Evolutionary conservation across 1,140 invertebrate species (phyloP), one percentile per base, ranked within the genome.

Genomic region (Drosophila bifasciata): DNA sequence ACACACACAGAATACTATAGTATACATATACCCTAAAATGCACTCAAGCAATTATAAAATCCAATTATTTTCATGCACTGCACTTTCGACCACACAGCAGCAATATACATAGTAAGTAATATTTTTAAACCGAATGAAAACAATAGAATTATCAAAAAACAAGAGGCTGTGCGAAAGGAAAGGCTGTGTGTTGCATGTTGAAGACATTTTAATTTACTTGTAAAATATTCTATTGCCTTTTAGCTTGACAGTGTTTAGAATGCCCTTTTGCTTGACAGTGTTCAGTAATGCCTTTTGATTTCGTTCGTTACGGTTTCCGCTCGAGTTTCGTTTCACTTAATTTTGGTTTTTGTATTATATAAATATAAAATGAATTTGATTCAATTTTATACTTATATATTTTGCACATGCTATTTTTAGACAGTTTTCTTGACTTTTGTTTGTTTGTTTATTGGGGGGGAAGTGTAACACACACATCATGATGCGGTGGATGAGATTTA

Each of bases 341-440:
- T 25, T 28, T 48, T 23, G 43, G 19, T 13, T 58, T 13, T 58
- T 23, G 19, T 41, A 8, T 41, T 67, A 40, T 36, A 53, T 43
- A 23, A 32, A 46, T 50, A 68, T 28, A 40, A 64, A 60, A 60
- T 17, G 17, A 75, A 75, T 61, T 71, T 49, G 39, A 79, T 75
- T 71, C 80, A 21, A 21, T 21, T 21, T 21, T 21, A 21, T 21
- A 21, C 19, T 2, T 81, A 64, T 59, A 71, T 80, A 68, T 46
- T 36, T 41, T 68, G 63, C 17, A 71, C 32, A 52, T 32, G n/a
- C 28, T 80, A 80, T 80, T 81, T 80, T 64, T 80, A 81, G 72
- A 15, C 32, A 45, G 19, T 66, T 71, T 45, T 69, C 56, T 71
- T 36, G 1, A 40, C n/a, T 16, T 57, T 69, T 64, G 45, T 49